Evolutionary conservation across 1,140 invertebrate genomes (phyloP).

Genomic region (Halictus rubicundus): DNA sequence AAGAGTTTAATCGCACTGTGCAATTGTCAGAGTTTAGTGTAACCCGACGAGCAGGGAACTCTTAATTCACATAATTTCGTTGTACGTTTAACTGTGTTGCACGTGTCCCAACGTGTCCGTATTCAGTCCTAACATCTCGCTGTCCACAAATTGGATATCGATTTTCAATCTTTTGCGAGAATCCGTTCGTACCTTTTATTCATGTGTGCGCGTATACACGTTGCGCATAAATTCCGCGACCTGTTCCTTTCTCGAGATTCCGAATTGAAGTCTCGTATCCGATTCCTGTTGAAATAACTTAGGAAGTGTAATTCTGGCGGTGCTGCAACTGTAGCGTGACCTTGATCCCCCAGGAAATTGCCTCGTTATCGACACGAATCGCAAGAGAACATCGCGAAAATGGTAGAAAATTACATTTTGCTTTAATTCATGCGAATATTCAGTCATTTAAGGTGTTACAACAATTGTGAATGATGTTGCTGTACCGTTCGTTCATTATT

Average conservation of each 20-base stretch:
- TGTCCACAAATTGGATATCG: constrained; percentile 20
- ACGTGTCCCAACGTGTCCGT: background rate
- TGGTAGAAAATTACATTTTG: background rate
- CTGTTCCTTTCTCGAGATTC: background rate
- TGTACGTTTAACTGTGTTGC: background rate
- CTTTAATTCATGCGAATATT: too few species aligned
- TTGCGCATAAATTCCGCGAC: background rate
- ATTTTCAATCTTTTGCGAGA: constrained; percentile 17
- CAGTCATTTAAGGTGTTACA: too few species aligned
- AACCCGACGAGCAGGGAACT: background rate
- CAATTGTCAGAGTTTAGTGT: background rate
- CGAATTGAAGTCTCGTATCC: background rate
- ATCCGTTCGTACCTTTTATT: background rate
- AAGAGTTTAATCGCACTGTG: too few species aligned
- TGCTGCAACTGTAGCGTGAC: background rate
- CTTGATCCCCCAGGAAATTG: background rate
- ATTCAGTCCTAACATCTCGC: background rate
- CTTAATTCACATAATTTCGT: background rate
- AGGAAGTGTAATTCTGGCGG: background rate
- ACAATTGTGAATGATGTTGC: too few species aligned
- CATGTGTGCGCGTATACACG: background rate
- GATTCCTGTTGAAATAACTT: constrained; percentile 1
- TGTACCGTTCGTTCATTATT: too few species aligned
- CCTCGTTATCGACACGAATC: background rate
- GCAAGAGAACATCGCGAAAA: background rate